These are phyloP conservation scores for Luidia sarsii DNA, from an alignment of 53 echinoderm and acorn worm genomes.

Conservation along the genomic window DNA sequence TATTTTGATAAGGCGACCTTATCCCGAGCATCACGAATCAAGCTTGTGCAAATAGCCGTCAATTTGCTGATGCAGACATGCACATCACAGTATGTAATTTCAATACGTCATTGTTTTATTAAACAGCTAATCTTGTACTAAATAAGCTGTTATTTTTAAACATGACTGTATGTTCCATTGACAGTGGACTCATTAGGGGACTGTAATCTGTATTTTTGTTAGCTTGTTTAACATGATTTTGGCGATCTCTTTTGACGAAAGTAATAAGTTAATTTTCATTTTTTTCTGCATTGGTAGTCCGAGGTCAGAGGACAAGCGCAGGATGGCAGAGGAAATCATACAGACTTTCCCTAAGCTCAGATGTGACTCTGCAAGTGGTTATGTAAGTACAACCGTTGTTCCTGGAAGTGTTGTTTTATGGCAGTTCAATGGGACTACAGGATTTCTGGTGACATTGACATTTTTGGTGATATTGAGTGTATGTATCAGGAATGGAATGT, in stretches of 20 bases:
- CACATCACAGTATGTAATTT: neutral
- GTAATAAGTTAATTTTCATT: neutral
- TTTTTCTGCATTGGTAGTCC: neutral
- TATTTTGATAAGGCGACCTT: neutral
- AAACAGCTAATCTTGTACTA: too few relatives aligned
- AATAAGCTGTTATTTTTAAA: too few relatives aligned
- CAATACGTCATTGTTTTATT: neutral
- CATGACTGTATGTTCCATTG: too few relatives aligned
- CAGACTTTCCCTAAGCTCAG: neutral
- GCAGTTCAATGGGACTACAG: neutral
- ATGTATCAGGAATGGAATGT: neutral
- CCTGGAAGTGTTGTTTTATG: neutral
- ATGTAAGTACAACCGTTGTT: neutral
- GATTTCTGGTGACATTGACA: neutral
- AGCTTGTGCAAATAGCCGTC: neutral
- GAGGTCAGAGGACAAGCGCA: neutral
- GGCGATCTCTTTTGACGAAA: neutral
- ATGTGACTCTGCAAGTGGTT: constrained; percentile 6
- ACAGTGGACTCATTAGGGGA: too few relatives aligned
- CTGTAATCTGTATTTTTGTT: neutral
- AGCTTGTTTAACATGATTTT: neutral
- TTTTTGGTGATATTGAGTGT: neutral
- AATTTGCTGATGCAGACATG: neutral
- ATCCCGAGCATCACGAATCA: neutral
- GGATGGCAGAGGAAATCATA: neutral